Base-by-base conservation (phyloP, 2,797 vertebrate genomes). In the Pantherophis alleghaniensis region DNA sequence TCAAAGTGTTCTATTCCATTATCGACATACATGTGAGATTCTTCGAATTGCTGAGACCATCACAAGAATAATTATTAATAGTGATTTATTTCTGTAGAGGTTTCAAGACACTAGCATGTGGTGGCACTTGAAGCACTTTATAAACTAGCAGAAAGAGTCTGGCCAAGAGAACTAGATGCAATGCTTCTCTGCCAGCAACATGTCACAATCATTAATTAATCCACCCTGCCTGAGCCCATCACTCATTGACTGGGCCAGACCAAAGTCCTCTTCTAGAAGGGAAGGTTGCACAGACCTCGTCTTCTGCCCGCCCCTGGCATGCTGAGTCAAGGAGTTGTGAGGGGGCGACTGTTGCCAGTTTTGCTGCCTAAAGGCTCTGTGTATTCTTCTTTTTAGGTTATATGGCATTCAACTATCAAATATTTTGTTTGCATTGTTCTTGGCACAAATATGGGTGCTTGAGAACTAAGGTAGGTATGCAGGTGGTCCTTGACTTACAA, bases 141-240 rank as follows among this genome's bases (percentile, higher is more conserved):
- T 89, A 56, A 32, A 90, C 63, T n/a, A 90, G 53, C 47, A 55
- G 37, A 28, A 37, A 55, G 55, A 32, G 1, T 16, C 26, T 83
- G 56, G 37, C 26, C 83, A 87, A 88, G 24, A 91, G 42, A 88
- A 5, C 22, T n/a, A 57, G 42, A 42, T 22, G 18, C 32, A 20
- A 42, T 79, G 32, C 66, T 83, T 83, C 37, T 18, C 37, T 42
- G 37, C 7, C 74, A 83, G 37, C 37, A 83, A 42, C 20, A 11
- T 42, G 9, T 42, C 53, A 7, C 96, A 97, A 98, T 98, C 94
- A 97, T 97, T 98, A 97, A 98, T 95, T 87, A 3, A 28, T 51
- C 88, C 87, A 95, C 94, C 94, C 88, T 93, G 95, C 94, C 92
- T 90, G 6, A 9, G 74, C 90, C 59, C 13, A 95, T 97, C 97